Evolutionary conservation across 1,140 invertebrate species (phyloP).

Genomic region (Agrilus planipennis): DNA sequence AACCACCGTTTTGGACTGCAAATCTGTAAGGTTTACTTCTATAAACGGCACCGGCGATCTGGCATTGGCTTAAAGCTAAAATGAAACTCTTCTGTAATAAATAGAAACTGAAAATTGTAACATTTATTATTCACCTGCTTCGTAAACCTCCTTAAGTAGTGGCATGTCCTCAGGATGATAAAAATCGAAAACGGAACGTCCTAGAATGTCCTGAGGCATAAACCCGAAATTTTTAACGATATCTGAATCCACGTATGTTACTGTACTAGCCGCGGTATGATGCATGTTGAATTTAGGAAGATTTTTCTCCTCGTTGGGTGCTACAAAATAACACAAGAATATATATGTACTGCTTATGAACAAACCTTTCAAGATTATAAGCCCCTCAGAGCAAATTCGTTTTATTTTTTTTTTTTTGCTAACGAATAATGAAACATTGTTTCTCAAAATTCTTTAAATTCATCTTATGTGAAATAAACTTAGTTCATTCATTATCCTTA

Average conservation of each 20-base stretch:
- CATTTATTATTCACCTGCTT: conserved; percentile 61
- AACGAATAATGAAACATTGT: no score
- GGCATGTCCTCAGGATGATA: conserved; percentile 79
- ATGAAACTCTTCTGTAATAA: no score
- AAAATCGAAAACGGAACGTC: conserved; percentile 69
- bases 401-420: no score
- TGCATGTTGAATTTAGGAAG: conserved; percentile 57
- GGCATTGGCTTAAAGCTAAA: conserved; percentile 29
- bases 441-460: no score
- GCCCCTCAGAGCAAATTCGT: no score
- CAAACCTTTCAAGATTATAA: no score
- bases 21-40: conserved; percentile 70
- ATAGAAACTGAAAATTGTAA: no score
- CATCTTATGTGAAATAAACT: no score
- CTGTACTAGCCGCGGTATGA: conserved; percentile 58
- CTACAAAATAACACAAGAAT: conserved; percentile 36
- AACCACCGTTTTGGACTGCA: conserved; percentile 72
- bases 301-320: conserved; percentile 47
- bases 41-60: conserved; percentile 48
- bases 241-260: conserved; percentile 65
- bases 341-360: no score
- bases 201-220: conserved; percentile 76
- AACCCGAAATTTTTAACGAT: conserved; percentile 75
- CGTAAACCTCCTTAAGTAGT: conserved; percentile 70
- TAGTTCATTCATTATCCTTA: no score